Base-by-base conservation (phyloP, 2,113 vertebrate genomes). In the Sphaerodactylus townsendi region DNA sequence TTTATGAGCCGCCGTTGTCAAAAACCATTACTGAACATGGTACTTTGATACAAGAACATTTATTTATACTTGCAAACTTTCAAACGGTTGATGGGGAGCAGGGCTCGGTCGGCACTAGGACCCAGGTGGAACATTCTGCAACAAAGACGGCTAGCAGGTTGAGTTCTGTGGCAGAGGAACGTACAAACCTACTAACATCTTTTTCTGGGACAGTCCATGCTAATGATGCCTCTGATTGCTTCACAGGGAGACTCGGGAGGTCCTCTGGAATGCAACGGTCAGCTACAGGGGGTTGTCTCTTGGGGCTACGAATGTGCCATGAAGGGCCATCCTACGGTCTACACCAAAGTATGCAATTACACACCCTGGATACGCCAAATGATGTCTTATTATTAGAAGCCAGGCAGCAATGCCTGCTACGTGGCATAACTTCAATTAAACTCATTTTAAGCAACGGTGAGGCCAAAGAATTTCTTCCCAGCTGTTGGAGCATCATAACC, bases 251-350 rank as follows among this genome's bases (percentile, higher is more conserved):
- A 90, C 28, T 9, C 23, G 0, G 85, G 85, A 70, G 85, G 88
- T 9, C 93, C 95, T 76, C 70, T 95, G 92, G 90, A 90, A 65
- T 95, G 94, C 11, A 78, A 71, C 21, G 93, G 92, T 2, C 53
- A 92, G 88, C 87, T 96, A 77, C 92, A 95, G 86, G 93, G 92
- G 7, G 37, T 95, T 44, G 81, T 82, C 35, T 93, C 94, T 93
- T 91, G 83, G 66, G 11, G 25, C 3, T 41, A 81, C 62, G 30
- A 75, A 14, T 66, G 65, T 46, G 76, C 75, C 41, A 46, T 65
- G 81, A 15, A 80, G 0, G 87, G 92, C 84, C 92, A 92, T 78
- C 19, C 2, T 0, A 53, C 90, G 68, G 86, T 92, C 71, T 35
- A 75, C 46, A 53, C 17, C 72, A 74, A 75, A 50, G 73, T 33